Evolutionary conservation across 2,113 vertebrate genomes (phyloP).

Genomic region (Rhegmatorhina hoffmannsi): DNA sequence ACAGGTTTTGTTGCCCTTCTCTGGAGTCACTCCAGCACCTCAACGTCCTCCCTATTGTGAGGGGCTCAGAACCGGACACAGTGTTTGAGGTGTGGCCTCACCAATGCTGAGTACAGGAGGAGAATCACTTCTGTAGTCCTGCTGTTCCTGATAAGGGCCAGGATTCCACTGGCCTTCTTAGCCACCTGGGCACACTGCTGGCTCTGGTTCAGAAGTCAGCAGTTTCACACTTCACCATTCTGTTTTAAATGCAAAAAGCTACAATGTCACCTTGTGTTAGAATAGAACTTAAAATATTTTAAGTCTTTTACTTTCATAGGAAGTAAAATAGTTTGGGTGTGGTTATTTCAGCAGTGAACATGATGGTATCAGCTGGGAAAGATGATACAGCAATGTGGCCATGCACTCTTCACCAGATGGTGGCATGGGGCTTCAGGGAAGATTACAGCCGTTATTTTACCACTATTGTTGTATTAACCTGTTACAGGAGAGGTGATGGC

Average conservation of each 20-base stretch:
- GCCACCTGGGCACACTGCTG: background rate
- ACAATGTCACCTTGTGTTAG: background rate
- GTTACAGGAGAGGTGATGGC: background rate
- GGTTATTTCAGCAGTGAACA: background rate
- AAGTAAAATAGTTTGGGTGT: background rate
- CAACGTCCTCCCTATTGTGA: background rate
- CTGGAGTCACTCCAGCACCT: background rate
- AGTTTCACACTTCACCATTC: background rate
- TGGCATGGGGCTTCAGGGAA: background rate
- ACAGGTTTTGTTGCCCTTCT: background rate
- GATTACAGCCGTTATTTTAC: background rate
- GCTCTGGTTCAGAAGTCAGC: background rate
- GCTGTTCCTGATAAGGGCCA: background rate
- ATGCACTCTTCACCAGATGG: background rate
- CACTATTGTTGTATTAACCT: background rate
- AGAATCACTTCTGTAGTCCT: background rate
- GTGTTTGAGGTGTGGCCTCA: rapidly evolving
- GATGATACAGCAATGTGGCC: too few species aligned
- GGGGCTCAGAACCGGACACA: background rate
- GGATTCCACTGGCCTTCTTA: background rate
- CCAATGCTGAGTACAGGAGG: too few species aligned
- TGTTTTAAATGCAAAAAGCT: background rate
- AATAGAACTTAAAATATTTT: background rate
- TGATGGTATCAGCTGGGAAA: background rate
- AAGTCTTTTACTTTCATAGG: background rate